Base-by-base conservation (phyloP, 2,797 vertebrate genomes). In the Hoplostethus atlanticus region DNA sequence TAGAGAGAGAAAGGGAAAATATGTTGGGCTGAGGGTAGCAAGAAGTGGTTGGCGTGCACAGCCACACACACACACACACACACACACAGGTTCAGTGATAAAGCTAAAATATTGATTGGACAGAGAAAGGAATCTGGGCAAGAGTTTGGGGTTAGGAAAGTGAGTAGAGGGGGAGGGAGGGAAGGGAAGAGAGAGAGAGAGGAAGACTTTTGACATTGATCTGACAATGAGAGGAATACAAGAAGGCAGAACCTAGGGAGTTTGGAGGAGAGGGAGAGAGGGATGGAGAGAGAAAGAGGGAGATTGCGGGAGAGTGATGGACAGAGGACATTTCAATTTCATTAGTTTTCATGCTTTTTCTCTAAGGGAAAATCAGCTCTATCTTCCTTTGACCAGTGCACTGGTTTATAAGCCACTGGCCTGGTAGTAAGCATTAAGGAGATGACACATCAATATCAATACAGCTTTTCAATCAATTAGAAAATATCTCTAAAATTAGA, bases 91-190 rank as follows among this genome's bases (percentile, higher is more conserved):
- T 64, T 67, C 47, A 60, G 70, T 25, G 55, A 76, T 70, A 53
- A 52, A 77, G 71, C 46, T 34, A 34, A 34, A 34, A 34, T 77
- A 79, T 69, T 77, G 75, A 85, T 83, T 63, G 61, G 28, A 73
- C 46, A 34, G 34, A 66, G 58, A 67, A 66, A 83, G 15, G 38
- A 71, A 66, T 58, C 59, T 65, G 53, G 56, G 52, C 72, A 50
- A 59, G 59, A 68, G 46, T 42, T 46, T 56, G 17, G 31, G n/a
- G 55, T 72, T 59, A 25, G 47, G 63, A 71, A 54, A 69, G 60
- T 48, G 34, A 34, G 34, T 21, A 64, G 60, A 50, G 25, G 51
- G 15, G 6, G 25, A 64, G 40, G 40, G 58, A 54, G 46, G 52
- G 13, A 4, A 53, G 28, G 25, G 57, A 28, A 66, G 30, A 59